These are phyloP conservation scores for Ispidina lecontei DNA, from an alignment of 2,797 vertebrate genomes.

Conservation along the genomic window DNA sequence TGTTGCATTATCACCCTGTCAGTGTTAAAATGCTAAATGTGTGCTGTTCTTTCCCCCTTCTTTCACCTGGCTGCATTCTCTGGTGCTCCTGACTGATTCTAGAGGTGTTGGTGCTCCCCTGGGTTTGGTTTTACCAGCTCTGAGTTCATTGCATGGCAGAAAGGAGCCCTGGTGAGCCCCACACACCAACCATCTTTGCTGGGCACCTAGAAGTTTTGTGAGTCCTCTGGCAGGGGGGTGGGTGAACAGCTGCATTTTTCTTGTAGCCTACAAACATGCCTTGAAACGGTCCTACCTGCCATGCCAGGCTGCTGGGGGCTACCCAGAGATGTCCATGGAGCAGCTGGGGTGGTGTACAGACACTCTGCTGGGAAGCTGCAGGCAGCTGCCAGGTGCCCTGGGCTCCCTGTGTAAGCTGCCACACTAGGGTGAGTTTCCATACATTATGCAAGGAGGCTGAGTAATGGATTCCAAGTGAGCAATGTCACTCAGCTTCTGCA, in stretches of 20 bases:
- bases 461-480: constrained; percentile 31
- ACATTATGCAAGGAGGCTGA: neutral
- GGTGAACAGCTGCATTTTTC: neutral
- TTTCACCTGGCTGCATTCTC: neutral
- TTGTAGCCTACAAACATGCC: neutral
- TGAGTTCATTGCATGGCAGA: neutral
- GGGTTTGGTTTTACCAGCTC: neutral
- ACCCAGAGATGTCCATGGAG: fast-evolving
- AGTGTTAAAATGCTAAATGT: neutral
- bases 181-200: neutral
- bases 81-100: neutral
- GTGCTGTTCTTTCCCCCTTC: neutral
- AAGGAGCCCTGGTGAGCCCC: neutral
- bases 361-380: neutral
- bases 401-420: neutral
- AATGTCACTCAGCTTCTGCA: neutral
- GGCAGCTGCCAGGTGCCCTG: neutral
- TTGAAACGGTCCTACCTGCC: neutral
- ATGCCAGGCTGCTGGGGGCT: neutral
- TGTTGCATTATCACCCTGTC: neutral
- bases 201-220: neutral
- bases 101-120: neutral
- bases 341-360: neutral
- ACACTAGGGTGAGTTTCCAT: neutral
- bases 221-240: neutral